Percentiles rank a stretch among this genome's conserved stretches.
phyloP scores from a whole-genome alignment of 2,888 invertebrate genomes.

The Lasioglossum marginatum region DNA sequence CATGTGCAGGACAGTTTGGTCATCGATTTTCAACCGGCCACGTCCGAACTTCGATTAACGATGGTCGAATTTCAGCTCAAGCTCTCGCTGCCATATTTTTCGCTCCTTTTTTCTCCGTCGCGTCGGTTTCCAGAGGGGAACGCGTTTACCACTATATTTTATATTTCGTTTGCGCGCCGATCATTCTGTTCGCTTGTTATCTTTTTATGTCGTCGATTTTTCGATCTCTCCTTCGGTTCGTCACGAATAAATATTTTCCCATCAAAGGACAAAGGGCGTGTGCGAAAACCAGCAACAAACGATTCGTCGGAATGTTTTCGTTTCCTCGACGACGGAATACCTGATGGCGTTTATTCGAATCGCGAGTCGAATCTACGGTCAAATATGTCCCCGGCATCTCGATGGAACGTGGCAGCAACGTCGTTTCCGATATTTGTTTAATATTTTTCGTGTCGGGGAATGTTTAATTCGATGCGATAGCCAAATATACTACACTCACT shows the following conservation, averaged over 20 bases:
- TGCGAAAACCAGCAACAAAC: not conserved
- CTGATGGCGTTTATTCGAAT: not conserved
- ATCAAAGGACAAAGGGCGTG: not conserved
- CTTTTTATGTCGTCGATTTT: not conserved
- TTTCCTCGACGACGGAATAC: not conserved
- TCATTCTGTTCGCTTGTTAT: constrained; percentile 9
- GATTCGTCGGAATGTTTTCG: constrained; percentile 19
- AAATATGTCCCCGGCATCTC: constrained; percentile 1
- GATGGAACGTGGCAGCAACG: constrained; percentile 17
- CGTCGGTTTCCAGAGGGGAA: not conserved
- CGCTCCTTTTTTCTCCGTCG: not conserved
- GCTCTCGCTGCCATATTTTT: not conserved
- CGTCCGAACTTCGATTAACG: not conserved
- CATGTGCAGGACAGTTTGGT: not conserved
- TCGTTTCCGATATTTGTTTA: not conserved
- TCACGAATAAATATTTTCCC: constrained; percentile 12
- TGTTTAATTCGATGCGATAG: constrained; percentile 1
- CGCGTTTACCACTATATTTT: not conserved
- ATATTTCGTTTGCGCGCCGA: not conserved
- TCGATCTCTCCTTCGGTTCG: not conserved
- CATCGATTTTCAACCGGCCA: not conserved
- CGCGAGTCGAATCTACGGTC: constrained; percentile 3
- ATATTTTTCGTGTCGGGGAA: not conserved
- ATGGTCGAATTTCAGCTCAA: not conserved
- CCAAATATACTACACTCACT: not conserved